Evolutionary conservation across 1,140 invertebrate genomes (phyloP).

Genomic region (Trichonephila clavata): DNA sequence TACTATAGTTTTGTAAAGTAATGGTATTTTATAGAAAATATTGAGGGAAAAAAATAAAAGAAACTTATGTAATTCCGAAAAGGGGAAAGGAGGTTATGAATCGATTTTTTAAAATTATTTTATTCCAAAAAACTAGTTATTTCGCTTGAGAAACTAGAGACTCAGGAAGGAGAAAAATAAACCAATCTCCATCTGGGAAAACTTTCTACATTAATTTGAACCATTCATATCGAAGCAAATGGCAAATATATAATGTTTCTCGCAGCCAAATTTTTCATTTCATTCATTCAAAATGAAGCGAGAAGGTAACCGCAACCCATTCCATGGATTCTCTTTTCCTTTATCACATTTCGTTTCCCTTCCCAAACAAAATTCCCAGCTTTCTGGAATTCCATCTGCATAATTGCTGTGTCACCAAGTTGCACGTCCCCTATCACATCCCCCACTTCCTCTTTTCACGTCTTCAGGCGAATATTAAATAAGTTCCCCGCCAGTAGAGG

Average conservation of each 20-base stretch:
- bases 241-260: not conserved
- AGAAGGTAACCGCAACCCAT: not conserved
- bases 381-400: constrained; percentile 63
- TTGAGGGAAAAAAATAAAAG: too few relatives aligned
- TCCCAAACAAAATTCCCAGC: constrained; percentile 46
- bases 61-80: too few relatives aligned
- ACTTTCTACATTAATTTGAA: constrained; percentile 11
- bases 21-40: too few relatives aligned
- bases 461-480: constrained; percentile 54
- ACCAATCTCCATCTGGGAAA: not conserved
- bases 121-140: too few relatives aligned
- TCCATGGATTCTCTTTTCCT: constrained; percentile 25
- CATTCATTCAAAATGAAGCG: constrained; percentile 16
- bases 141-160: not conserved
- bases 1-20: too few relatives aligned
- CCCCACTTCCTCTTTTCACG: not conserved
- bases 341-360: constrained; percentile 21
- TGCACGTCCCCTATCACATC: not conserved
- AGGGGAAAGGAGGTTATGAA: too few relatives aligned
- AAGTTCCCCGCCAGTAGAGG: not conserved
- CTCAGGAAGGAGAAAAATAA: not conserved
- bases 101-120: too few relatives aligned
- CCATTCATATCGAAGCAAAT: not conserved
- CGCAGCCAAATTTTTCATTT: not conserved
- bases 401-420: constrained; percentile 49